phyloP scores from a whole-genome alignment of 37 sponge, comb jelly and placozoan species.

The Haliclona indistincta region DNA sequence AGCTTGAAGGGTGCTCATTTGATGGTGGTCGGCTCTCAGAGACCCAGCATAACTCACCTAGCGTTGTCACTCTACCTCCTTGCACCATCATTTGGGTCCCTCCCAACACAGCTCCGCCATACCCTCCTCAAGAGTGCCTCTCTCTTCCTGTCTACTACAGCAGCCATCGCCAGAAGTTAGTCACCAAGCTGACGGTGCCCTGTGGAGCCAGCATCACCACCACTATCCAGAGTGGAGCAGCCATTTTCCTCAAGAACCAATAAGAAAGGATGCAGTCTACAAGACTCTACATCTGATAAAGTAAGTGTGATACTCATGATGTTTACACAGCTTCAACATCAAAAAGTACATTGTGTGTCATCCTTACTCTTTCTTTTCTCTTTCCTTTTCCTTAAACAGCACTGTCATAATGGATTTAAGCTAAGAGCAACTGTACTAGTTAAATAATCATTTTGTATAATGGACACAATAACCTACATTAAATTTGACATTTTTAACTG shows the following conservation, averaged over 20 bases:
- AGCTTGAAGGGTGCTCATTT: slow-evolving; percentile 88
- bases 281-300: too few species aligned
- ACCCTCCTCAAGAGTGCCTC: slow-evolving; percentile 42
- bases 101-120: slow-evolving; percentile 64
- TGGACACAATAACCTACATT: too few species aligned
- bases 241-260: slow-evolving; percentile 74
- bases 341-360: too few species aligned
- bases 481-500: too few species aligned
- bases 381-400: too few species aligned
- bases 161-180: slow-evolving; percentile 54
- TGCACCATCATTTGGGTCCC: slow-evolving; percentile 88
- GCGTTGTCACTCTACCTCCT: slow-evolving; percentile 60
- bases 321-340: too few species aligned
- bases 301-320: too few species aligned
- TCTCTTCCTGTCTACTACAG: slow-evolving; percentile 68
- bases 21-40: slow-evolving; percentile 76
- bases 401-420: too few species aligned
- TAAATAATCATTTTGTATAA: too few species aligned
- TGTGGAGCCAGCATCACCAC: slow-evolving; percentile 9
- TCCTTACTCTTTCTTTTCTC: too few species aligned
- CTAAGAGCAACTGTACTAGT: too few species aligned
- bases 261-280: neutral
- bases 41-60: slow-evolving; percentile 77
- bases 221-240: slow-evolving; percentile 64
- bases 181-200: slow-evolving; percentile 70